These are phyloP conservation scores for Phycodurus eques DNA, from an alignment of 2,113 vertebrate genomes.

Conservation along the genomic window DNA sequence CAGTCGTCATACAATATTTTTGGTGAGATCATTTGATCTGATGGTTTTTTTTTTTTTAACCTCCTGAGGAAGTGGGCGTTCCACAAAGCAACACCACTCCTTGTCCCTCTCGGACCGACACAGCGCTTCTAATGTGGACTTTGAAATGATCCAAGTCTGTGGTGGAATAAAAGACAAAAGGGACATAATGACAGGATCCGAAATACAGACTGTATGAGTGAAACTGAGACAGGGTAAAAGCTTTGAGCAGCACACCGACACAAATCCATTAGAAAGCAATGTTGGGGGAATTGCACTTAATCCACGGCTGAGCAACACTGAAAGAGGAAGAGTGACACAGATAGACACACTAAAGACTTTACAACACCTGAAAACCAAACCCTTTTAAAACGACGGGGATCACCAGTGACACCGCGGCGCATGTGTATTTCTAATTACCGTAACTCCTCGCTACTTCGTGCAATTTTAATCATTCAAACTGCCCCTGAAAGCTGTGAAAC, in stretches of 20 bases:
- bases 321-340: conserved; percentile 4
- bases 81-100: conserved; percentile 94
- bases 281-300: conserved; percentile 33
- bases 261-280: conserved; percentile 29
- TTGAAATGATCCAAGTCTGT: conserved; percentile 86
- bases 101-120: conserved; percentile 92
- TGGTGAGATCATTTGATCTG: not conserved
- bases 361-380: not conserved
- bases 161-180: conserved; percentile 10
- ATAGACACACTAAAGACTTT: not conserved
- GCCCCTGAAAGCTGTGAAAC: no score
- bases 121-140: conserved; percentile 82
- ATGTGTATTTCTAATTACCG: no score
- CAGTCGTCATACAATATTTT: not conserved
- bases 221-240: conserved; percentile 34
- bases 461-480: no score
- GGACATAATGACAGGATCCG: conserved; percentile 32
- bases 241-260: conserved; percentile 36
- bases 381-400: not conserved
- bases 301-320: conserved; percentile 2
- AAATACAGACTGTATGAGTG: conserved; percentile 22
- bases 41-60: conserved; percentile 64
- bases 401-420: no score
- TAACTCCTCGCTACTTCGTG: no score
- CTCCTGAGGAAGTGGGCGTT: conserved; percentile 83